phyloP scores from a whole-genome alignment of 2,797 vertebrate genomes.

The Myotis pilosus region DNA sequence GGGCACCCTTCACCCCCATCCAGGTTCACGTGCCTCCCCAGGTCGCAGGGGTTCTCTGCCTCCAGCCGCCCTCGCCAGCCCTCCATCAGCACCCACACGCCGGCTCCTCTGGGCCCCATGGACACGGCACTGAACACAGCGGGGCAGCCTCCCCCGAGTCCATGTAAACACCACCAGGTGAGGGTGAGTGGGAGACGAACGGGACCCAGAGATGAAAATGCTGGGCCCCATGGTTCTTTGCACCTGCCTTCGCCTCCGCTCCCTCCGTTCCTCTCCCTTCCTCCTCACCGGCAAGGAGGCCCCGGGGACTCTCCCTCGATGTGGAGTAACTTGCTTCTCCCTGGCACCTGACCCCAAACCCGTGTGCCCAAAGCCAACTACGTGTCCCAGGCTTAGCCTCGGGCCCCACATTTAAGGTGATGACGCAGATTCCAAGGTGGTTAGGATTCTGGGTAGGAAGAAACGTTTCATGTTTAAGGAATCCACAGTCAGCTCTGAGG shows the following conservation, averaged over 20 bases:
- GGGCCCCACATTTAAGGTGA: neutral
- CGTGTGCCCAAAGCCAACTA: neutral
- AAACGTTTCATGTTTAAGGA: neutral
- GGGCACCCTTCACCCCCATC: rapidly evolving
- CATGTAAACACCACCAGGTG: no score
- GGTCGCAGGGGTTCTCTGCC: neutral
- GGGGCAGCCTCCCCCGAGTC: no score
- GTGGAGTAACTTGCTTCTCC: neutral
- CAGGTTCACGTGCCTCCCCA: no score
- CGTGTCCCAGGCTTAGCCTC: neutral
- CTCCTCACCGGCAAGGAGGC: neutral
- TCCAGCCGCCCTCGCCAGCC: neutral
- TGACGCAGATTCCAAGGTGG: neutral
- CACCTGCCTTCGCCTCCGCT: neutral
- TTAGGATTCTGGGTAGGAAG: neutral
- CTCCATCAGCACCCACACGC: neutral
- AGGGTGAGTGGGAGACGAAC: no score
- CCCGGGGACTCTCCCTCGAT: rapidly evolving
- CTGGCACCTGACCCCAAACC: neutral
- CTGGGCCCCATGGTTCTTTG: no score
- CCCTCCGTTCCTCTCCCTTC: neutral
- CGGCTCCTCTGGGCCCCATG: neutral
- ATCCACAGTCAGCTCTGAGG: neutral
- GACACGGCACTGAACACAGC: rapidly evolving
- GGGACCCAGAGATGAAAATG: no score